Evolutionary conservation across 2,113 vertebrate genomes (phyloP).

Genomic region (Heteronetta atricapilla): DNA sequence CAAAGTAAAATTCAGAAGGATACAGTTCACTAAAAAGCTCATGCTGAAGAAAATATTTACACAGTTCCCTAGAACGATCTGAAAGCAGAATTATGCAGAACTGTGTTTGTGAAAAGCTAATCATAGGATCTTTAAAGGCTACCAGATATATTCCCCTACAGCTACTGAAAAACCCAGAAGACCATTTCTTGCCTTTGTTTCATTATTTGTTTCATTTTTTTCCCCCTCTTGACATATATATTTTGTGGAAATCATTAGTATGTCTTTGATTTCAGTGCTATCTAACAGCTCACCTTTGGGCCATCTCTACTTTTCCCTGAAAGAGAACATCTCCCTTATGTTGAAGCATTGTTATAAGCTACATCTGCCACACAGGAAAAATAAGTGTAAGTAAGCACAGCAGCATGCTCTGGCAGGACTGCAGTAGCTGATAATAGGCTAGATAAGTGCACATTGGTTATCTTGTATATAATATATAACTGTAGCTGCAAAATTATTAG

Average conservation of each 20-base stretch:
- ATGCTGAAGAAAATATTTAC: not conserved
- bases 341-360: not conserved
- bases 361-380: not conserved
- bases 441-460: not conserved
- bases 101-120: not conserved
- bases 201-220: not conserved
- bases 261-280: not conserved
- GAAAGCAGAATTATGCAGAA: not conserved
- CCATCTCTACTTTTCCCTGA: not conserved
- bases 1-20: not conserved
- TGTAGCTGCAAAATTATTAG: not conserved
- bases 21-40: not conserved
- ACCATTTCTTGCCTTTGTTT: not conserved
- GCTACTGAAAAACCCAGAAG: not conserved
- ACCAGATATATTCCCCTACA: not conserved
- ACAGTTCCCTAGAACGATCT: not conserved
- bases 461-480: not conserved
- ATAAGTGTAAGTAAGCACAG: not conserved
- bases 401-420: not conserved
- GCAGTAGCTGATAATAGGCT: not conserved
- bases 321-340: not conserved
- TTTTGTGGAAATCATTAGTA: not conserved
- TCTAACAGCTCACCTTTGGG: not conserved
- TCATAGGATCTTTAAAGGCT: not conserved
- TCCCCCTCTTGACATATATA: not conserved